Evolutionary conservation across 2,113 vertebrate species (phyloP).

Genomic region (Calonectris borealis): DNA sequence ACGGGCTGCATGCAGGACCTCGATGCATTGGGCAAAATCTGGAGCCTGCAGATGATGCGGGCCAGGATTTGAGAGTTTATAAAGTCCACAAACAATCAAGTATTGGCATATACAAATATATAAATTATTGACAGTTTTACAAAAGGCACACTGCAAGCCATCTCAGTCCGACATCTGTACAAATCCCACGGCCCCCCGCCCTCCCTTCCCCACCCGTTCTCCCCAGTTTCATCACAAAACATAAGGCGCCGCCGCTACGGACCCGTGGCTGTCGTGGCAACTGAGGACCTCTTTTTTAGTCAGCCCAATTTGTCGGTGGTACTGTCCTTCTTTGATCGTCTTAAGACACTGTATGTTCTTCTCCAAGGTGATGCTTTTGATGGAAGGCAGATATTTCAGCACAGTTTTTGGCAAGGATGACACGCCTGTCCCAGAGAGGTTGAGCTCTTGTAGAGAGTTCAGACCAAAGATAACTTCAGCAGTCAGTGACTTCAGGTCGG

Average conservation of each 20-base stretch:
- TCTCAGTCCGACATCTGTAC: constrained; percentile 30
- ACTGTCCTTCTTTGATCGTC: constrained; percentile 86
- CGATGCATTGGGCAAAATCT: not conserved
- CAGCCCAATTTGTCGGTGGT: constrained; percentile 84
- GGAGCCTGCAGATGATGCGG: not conserved
- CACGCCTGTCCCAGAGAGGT: constrained; percentile 82
- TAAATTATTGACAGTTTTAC: constrained; percentile 70
- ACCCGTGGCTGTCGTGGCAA: constrained; percentile 72
- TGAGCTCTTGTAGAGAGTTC: constrained; percentile 88
- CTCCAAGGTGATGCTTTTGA: constrained; percentile 86
- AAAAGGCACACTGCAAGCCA: constrained; percentile 63
- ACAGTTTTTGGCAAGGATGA: constrained; percentile 77
- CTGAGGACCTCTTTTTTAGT: constrained; percentile 81
- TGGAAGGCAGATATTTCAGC: constrained; percentile 82
- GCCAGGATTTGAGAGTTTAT: not conserved
- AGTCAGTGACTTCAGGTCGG: constrained; percentile 73
- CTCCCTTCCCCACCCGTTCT: not conserved
- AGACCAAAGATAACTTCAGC: constrained; percentile 82
- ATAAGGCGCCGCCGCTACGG: constrained; percentile 20
- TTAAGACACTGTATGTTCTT: constrained; percentile 83
- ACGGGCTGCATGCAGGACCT: not conserved
- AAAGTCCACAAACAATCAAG: constrained; percentile 7
- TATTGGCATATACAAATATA: constrained; percentile 68
- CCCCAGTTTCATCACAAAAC: constrained; percentile 56
- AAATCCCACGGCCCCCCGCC: not conserved